Evolutionary conservation across 2,113 vertebrate species (phyloP), one percentile per base, ranked within the genome.

Genomic region (Colistium nudipinnis): DNA sequence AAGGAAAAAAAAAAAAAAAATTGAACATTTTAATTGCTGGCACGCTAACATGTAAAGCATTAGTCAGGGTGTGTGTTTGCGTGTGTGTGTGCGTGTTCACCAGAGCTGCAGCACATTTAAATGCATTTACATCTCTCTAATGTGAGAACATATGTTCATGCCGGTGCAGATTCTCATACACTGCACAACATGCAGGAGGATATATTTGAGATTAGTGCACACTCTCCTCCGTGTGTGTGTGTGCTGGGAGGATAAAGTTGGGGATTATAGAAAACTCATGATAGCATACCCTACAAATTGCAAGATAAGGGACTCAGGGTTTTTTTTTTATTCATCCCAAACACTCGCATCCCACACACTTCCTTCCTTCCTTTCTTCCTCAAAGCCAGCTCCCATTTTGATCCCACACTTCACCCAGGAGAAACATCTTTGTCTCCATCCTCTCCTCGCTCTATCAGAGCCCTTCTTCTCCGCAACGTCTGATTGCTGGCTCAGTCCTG

Each of bases 401-500:
- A 83, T 82, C 85, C 84, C 69, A 77, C 69, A 76, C 85, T 82
- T 79, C 78, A 78, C 57, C n/a, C 72, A 65, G 54, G 13, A 84
- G 69, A 80, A 70, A 83, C 85, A 73, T 77, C 78, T 86, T 81
- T 79, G 62, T 83, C 68, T 28, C 49, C 38, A 24, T 22, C 70
- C 53, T 45, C 70, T 22, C 53, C 47, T 41, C 61, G 47, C 19
- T 70, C 69, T 49, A 55, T 49, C 80, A 49, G 71, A 57, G 33
- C 43, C 53, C 70, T 56, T 55, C 71, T 75, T n/a, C 76, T 77
- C 62, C 62, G 82, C 74, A 53, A 63, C 68, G 62, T 80, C 74
- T 88, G 87, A 89, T 89, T 90, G 86, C 86, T 79, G 81, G 72
- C 81, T 88, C 77, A 63, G 74, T 88, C 87, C 82, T 68, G 83